Evolutionary conservation across 2,797 vertebrate genomes (phyloP), one percentile per base, ranked within the genome.

Genomic region (Lophotriccus pileatus): DNA sequence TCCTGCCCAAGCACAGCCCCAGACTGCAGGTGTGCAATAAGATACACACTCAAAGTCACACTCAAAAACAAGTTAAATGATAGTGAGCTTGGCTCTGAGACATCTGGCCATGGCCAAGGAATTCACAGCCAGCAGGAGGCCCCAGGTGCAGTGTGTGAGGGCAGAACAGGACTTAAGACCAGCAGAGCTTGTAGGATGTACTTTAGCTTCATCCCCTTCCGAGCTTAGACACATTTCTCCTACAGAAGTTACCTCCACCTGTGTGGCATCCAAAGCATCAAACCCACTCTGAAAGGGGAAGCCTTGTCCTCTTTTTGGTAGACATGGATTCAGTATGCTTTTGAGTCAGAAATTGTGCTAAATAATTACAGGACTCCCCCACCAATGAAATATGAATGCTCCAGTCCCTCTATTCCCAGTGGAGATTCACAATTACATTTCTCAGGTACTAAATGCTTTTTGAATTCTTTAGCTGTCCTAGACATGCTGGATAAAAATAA

Each of bases 401-500:
- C 21, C 25, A 30, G 50, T 69, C 69, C 69, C 43, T 87, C 64
- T 87, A 3, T 88, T 79, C 81, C 84, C 74, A 69, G 59, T 58
- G 58, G 73, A 43, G 27, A 79, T 63, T 89, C 43, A 58, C 58
- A 58, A 66, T 84, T 81, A 10, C 8, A n/a, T 76, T 94, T 94
- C 80, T 72, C 58, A 78, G 62, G 67, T 91, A 34, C 16, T 67
- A 93, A 93, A 89, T 22, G 53, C 52, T 90, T 94, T 94, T 47
- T 4, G 13, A 69, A 92, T 84, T 94, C 83, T 75, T 91, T 63
- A 91, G 66, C 76, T 41, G 8, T 62, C 69, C 50, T 78, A 91
- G 82, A 58, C 49, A 34, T 37, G 28, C 36, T 59, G 62, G 87
- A 73, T 91, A 89, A 94, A 93, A 93, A 89, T 80, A 92, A 94